Conservation (phyloP, 2,797 vertebrate species). For the Paramormyrops hopkinsi region DNA sequence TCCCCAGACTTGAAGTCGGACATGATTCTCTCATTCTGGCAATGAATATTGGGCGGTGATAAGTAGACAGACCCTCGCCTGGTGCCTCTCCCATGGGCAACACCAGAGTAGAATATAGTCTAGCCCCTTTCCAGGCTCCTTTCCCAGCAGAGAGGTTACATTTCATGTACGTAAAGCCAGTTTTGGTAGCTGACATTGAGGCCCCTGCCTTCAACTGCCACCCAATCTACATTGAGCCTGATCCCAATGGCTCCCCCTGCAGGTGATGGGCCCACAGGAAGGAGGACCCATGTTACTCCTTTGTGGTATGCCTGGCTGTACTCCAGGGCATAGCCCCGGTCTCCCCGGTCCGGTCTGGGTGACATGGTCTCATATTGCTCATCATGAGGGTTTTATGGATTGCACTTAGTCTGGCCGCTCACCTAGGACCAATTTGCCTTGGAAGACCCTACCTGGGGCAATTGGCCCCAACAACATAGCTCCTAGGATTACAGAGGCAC, state of each 20-base stretch:
- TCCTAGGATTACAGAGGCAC: background rate
- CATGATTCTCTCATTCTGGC: background rate
- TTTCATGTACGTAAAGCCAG: background rate
- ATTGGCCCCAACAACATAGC: background rate
- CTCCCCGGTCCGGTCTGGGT: background rate
- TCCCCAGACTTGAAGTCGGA: background rate
- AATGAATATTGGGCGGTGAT: background rate
- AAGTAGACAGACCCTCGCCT: background rate
- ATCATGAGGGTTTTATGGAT: background rate
- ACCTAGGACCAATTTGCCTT: background rate
- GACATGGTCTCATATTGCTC: background rate
- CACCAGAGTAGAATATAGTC: background rate
- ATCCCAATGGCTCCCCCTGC: background rate
- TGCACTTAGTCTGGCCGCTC: background rate
- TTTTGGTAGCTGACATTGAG: background rate
- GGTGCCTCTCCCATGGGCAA: background rate
- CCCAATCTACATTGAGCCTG: background rate
- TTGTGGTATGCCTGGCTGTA: background rate
- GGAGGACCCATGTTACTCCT: background rate
- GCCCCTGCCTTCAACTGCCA: background rate
- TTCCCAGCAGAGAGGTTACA: background rate
- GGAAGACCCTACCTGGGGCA: background rate
- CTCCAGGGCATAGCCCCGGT: background rate
- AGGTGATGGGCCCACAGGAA: background rate
- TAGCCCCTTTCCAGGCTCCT: background rate